Conservation (phyloP, 2,113 vertebrate genomes). For the Anguilla japonica region DNA sequence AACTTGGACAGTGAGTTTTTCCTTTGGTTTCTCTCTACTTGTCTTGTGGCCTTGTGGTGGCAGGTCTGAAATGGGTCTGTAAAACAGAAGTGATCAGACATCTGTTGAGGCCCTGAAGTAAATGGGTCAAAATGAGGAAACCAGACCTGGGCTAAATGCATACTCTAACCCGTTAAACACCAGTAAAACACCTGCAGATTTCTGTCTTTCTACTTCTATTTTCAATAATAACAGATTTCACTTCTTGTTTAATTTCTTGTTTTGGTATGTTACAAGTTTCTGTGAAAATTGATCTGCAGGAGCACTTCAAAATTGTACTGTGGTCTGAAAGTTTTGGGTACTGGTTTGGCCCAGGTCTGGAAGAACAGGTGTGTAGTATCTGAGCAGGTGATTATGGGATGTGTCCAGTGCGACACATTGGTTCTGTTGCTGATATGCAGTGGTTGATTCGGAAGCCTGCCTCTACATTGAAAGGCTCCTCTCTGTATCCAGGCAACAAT, state of each 20-base stretch:
- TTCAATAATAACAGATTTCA: too few relatives aligned
- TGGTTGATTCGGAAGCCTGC: neutral
- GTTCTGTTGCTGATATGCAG: neutral
- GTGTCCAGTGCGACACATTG: neutral
- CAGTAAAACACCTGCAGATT: too few relatives aligned
- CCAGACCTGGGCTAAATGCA: too few relatives aligned
- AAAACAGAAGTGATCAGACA: neutral
- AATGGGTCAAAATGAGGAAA: neutral
- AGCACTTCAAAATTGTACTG: too few relatives aligned
- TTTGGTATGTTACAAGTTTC: too few relatives aligned
- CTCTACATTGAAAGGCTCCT: neutral
- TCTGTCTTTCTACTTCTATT: too few relatives aligned
- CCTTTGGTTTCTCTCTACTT: neutral
- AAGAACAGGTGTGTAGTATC: neutral
- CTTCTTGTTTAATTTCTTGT: too few relatives aligned
- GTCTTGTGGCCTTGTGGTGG: neutral
- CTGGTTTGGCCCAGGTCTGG: too few relatives aligned
- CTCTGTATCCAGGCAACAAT: constrained; percentile 76
- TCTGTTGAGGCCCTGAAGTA: too few relatives aligned
- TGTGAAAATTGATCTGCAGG: too few relatives aligned
- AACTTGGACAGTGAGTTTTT: constrained; percentile 86
- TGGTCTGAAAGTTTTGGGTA: too few relatives aligned
- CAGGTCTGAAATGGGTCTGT: neutral
- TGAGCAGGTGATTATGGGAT: neutral
- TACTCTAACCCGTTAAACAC: too few relatives aligned